Conservation (phyloP, 2,888 invertebrate genomes). For the Balanococcus diminutus region DNA sequence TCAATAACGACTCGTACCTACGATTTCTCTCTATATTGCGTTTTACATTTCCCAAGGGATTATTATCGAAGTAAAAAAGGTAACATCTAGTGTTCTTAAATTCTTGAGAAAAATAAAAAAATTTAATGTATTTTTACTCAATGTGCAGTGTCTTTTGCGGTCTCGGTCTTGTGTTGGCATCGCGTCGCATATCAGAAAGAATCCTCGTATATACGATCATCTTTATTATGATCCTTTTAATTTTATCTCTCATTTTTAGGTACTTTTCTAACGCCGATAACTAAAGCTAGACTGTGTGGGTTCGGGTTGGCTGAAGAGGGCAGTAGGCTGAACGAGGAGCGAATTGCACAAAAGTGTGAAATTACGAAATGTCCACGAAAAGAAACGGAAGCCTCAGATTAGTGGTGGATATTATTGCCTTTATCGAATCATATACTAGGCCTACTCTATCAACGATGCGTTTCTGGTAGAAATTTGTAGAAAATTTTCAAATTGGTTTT, state of each 20-base stretch:
- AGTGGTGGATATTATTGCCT: too few species aligned
- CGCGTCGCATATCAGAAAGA: neutral
- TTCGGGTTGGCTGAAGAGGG: neutral
- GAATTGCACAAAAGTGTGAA: neutral
- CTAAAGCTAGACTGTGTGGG: too few species aligned
- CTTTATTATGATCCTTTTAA: constrained; percentile 11
- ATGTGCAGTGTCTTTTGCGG: neutral
- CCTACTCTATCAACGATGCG: too few species aligned
- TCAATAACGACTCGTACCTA: constrained; percentile 32
- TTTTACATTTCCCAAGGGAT: constrained; percentile 42
- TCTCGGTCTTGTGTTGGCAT: neutral
- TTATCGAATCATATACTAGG: too few species aligned
- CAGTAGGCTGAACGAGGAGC: too few species aligned
- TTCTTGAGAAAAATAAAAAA: constrained; percentile 33
- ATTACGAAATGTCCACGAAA: neutral
- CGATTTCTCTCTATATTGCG: constrained; percentile 35
- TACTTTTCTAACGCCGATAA: too few species aligned
- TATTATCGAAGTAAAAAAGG: neutral
- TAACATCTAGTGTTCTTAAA: constrained; percentile 38
- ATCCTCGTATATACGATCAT: neutral
- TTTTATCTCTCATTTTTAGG: neutral
- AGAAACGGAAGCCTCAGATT: neutral
- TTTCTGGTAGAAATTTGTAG: neutral
- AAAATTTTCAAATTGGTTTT: too few species aligned
- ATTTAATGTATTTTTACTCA: constrained; percentile 19